Evolutionary conservation across 2,888 invertebrate species (phyloP), one percentile per base, ranked within the genome.

Genomic region (Meiosimyza decipiens): DNA sequence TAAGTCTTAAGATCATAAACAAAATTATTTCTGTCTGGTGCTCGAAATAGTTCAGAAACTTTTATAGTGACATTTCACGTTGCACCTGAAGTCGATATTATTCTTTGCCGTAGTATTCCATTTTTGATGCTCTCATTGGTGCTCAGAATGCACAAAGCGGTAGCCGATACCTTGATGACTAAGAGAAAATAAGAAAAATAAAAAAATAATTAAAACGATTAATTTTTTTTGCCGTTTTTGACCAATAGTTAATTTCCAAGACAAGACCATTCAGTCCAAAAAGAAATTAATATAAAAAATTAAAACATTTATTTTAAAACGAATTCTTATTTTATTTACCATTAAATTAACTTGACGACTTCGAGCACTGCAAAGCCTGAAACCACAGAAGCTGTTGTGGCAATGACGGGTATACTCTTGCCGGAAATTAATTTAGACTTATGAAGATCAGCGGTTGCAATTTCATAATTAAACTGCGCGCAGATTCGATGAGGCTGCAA

Each of bases 401-500:
- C n/a, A n/a, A n/a, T n/a, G n/a, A n/a, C n/a, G n/a, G n/a, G n/a
- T n/a, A n/a, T n/a, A n/a, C n/a, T n/a, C n/a, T n/a, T n/a, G n/a
- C n/a, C 0, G 98, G 97, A 99, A 84, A 99, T 99, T 60, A 91
- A 88, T 77, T 91, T 91, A 62, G 91, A 91, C 80, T 97, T 97
- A 87, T 97, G 97, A 64, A 96, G 90, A 88, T 99, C 99, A 0
- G 99, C 99, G 13, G 94, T 92, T 6, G 95, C 91, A 81, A 99
- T 99, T 86, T 93, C 94, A 88, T 99, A 99, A 88, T 99, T 99
- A 64, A 95, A n/a, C 93, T 3, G 99, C 99, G 75, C 99, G 92
- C 18, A 98, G 90, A 88, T 99, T 99, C 1, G 98, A 98, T 0
- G 97, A 93, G 1, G 99, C 98, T 0, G 98, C 98, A 80, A 99